Conservation (phyloP, 2,113 vertebrate genomes). For the Isichthys henryi region DNA sequence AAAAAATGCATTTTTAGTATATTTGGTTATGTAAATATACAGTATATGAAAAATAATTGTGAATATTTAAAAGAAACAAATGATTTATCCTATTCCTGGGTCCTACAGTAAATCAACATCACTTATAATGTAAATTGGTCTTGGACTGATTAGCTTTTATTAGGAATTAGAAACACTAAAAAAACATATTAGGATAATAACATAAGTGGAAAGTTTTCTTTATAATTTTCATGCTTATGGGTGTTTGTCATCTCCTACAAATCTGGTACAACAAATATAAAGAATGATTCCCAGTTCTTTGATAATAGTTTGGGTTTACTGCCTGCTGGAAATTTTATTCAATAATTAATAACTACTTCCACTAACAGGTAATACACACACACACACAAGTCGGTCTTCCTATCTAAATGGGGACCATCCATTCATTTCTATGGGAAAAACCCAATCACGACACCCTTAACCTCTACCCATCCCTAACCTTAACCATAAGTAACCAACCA, state of each 20-base stretch:
- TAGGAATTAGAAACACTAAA: background rate
- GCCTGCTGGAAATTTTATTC: background rate
- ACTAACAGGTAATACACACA: background rate
- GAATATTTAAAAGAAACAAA: background rate
- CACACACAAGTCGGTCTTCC: no score
- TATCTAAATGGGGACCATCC: no score
- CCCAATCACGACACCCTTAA: no score
- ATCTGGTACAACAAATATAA: background rate
- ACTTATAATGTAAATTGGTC: background rate
- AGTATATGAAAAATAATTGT: background rate
- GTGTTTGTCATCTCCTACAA: background rate
- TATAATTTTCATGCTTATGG: background rate
- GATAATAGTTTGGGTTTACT: background rate
- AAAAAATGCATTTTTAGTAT: background rate
- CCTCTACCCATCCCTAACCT: no score
- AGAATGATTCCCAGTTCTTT: no score
- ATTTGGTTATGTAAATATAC: background rate
- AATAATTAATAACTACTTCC: background rate
- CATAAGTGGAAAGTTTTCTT: background rate
- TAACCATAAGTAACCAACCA: no score
- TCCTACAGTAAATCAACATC: background rate
- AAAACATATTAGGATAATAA: background rate
- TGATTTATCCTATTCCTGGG: background rate
- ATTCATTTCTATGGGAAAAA: no score
- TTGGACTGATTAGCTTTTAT: background rate